Evolutionary conservation across 2,888 invertebrate species (phyloP).

Genomic region (Ctena decussata): DNA sequence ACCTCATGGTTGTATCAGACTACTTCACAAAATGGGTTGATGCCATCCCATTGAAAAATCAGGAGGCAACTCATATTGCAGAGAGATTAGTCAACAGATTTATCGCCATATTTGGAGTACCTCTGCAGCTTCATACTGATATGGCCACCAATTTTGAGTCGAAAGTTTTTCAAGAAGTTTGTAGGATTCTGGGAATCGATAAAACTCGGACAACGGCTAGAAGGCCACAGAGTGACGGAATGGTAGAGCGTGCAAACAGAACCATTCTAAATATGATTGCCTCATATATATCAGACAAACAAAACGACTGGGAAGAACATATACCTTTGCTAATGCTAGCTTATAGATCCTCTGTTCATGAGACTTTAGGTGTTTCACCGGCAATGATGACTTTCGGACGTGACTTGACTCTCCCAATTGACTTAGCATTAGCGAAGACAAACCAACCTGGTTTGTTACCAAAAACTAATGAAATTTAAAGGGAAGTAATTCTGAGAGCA

Average conservation of each 20-base stretch:
- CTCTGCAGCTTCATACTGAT: neutral
- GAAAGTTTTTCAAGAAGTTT: neutral
- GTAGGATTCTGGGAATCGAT: neutral
- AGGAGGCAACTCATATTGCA: neutral
- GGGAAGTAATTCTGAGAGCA: no score
- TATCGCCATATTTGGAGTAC: neutral
- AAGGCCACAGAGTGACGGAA: neutral
- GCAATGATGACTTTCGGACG: constrained; percentile 18
- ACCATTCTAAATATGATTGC: neutral
- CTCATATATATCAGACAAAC: constrained; percentile 3
- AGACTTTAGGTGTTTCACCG: neutral
- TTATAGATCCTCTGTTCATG: constrained; percentile 25
- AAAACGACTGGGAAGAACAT: constrained; percentile 50
- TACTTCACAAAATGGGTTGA: constrained; percentile 4
- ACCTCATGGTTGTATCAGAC: neutral
- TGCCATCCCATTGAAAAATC: neutral
- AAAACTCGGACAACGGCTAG: neutral
- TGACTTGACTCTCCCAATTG: constrained; percentile 13
- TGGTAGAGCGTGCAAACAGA: neutral
- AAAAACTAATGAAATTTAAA: no score
- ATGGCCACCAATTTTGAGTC: neutral
- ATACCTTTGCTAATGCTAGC: constrained; percentile 47
- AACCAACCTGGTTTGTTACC: neutral
- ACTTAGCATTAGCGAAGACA: neutral
- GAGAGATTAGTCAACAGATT: neutral